These are phyloP conservation scores for Parotia lawesii DNA, from an alignment of 2,113 vertebrate genomes.

Conservation along the genomic window DNA sequence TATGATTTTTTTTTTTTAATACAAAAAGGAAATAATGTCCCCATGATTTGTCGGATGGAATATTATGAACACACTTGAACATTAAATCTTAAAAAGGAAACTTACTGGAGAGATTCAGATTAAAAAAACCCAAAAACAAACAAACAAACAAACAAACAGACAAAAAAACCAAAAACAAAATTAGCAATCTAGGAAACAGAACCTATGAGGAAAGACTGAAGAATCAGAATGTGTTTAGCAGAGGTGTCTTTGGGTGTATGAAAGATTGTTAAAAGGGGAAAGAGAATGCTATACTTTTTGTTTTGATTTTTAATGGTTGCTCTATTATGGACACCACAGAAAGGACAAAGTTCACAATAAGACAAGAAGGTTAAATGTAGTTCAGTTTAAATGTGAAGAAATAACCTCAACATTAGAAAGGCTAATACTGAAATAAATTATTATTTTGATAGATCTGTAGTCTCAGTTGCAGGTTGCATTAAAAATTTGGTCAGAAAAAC, in stretches of 20 bases:
- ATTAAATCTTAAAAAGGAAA: neutral
- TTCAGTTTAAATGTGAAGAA: neutral
- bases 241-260: neutral
- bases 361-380: neutral
- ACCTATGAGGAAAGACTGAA: neutral
- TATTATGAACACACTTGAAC: neutral
- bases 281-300: neutral
- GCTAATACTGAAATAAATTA: neutral
- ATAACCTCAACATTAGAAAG: neutral
- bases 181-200: neutral
- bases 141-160: too few relatives aligned
- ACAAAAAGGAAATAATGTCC: neutral
- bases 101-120: neutral
- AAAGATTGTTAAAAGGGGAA: neutral
- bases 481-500: neutral
- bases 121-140: neutral
- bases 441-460: neutral
- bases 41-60: neutral
- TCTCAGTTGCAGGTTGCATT: neutral
- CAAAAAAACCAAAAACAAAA: neutral
- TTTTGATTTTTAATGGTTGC: rapidly evolving
- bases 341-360: neutral
- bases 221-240: neutral
- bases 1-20: neutral
- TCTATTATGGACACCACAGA: neutral